Evolutionary conservation across 2,113 vertebrate genomes (phyloP), one percentile per base, ranked within the genome.

Genomic region (Oreocharis arfaki): DNA sequence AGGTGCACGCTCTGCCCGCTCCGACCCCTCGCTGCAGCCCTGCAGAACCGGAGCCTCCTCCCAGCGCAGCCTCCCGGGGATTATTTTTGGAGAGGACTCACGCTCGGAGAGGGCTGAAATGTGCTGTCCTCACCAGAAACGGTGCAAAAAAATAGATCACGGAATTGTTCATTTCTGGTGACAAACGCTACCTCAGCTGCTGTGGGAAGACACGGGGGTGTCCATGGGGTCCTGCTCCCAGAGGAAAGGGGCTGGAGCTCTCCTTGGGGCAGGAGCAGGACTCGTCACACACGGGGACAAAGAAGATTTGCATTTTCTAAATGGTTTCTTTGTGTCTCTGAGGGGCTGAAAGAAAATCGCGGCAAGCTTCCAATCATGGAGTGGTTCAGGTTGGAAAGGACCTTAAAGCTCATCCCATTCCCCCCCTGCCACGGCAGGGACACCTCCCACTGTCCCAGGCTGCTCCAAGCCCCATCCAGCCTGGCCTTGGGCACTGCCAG

Each of bases 391-490:
- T 11, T 50, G 33, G 44, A 24, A 61, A 21, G 24, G 16, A 47
- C n/a, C 41, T 47, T 13, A 26, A n/a, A 73, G 3, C 1, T 2
- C 37, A 50, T 5, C 18, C 6, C 3, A 4, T 44, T 0, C 27
- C 3, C 50, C 2, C 22, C 13, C 18, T 49, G n/a, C 22, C 22
- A 27, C 27, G 52, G 13, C 74, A 61, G 28, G 56, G 49, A n/a
- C 84, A 47, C 11, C 24, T 71, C 0, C 32, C n/a, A 16, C 26
- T 26, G 2, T 27, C 32, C 42, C 50, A 57, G 42, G 30, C 0
- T 49, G 57, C 23, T 79, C 49, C 35, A 39, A 39, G 39, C 39
- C 39, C 39, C 9, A 12, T 39, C 9, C 39, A 42, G 0, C 42
- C 86, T 33, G 50, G 35, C 35, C 86, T 57, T 7, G 67, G 26